Conservation (phyloP, 1,140 invertebrate genomes). For the Camponotus pennsylvanicus region DNA sequence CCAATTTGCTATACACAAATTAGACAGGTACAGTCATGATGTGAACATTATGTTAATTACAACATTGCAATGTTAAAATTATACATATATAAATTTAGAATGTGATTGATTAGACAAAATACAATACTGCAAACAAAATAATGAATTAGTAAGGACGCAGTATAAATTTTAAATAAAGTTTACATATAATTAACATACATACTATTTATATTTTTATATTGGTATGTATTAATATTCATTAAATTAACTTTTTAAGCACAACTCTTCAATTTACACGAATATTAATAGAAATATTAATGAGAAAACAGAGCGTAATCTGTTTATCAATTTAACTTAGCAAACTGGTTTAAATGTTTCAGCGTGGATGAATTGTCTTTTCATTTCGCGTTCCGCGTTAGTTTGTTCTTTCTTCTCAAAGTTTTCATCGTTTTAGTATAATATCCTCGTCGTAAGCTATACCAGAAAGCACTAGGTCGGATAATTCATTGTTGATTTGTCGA, state of each 20-base stretch:
- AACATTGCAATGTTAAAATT: slow-evolving; percentile 28
- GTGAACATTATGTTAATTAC: slow-evolving; percentile 19
- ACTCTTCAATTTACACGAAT: neutral
- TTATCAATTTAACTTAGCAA: slow-evolving; percentile 14
- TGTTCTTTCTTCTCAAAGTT: slow-evolving; percentile 10
- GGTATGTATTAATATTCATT: neutral
- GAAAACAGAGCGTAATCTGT: neutral
- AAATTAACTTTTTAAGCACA: neutral
- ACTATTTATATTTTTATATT: neutral
- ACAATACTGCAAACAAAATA: neutral
- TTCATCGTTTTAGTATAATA: slow-evolving; percentile 20
- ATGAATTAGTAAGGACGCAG: neutral
- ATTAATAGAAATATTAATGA: slow-evolving; percentile 14
- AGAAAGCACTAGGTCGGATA: neutral
- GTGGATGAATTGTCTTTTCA: slow-evolving; percentile 7
- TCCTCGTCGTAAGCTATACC: neutral
- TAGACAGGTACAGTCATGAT: neutral
- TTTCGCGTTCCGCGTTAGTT: slow-evolving; percentile 15
- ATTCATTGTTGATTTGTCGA: neutral
- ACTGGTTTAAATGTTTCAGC: slow-evolving; percentile 11
- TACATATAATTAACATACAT: neutral
- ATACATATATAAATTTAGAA: neutral
- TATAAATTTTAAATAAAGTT: neutral
- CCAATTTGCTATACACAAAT: slow-evolving; percentile 32
- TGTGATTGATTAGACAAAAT: neutral